Evolutionary conservation across 2,888 invertebrate genomes (phyloP).

Genomic region (Fragum whitleyi): DNA sequence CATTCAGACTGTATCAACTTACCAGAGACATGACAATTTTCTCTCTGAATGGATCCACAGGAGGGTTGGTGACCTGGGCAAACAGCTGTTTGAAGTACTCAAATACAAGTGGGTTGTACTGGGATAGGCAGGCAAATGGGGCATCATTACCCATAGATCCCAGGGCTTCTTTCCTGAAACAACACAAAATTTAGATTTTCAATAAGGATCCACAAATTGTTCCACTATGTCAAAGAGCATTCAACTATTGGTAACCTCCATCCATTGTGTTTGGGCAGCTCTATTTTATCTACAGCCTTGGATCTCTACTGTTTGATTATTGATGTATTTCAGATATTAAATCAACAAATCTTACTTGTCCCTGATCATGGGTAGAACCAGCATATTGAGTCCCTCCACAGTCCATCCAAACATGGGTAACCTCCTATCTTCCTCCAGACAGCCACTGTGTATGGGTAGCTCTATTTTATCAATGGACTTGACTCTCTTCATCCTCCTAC

Average conservation of each 20-base stretch:
- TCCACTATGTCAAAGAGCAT: too few relatives aligned
- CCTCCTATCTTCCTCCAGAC: slow-evolving; percentile 90
- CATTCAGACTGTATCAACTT: slow-evolving; percentile 52
- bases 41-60: slow-evolving; percentile 99
- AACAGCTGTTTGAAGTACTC: slow-evolving; percentile 99
- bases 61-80: slow-evolving; percentile 99
- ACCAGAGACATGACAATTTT: slow-evolving; percentile 98
- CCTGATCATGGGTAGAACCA: slow-evolving; percentile 97
- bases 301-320: too few relatives aligned
- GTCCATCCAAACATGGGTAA: slow-evolving; percentile 97
- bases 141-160: slow-evolving; percentile 99
- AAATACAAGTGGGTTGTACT: slow-evolving; percentile 97
- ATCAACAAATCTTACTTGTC: slow-evolving; percentile 89
- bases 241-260: too few relatives aligned
- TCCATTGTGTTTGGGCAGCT: too few relatives aligned
- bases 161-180: slow-evolving; percentile 96
- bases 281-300: too few relatives aligned
- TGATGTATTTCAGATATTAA: too few relatives aligned
- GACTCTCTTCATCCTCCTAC: slow-evolving; percentile 33
- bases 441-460: slow-evolving; percentile 66
- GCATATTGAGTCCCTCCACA: slow-evolving; percentile 96
- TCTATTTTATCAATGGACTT: slow-evolving; percentile 56
- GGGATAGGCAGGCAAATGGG: slow-evolving; percentile 97
- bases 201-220: too few relatives aligned
- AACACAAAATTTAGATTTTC: too few relatives aligned